Conservation (phyloP, 2,888 invertebrate genomes). For the Parasteatoda lunata region DNA sequence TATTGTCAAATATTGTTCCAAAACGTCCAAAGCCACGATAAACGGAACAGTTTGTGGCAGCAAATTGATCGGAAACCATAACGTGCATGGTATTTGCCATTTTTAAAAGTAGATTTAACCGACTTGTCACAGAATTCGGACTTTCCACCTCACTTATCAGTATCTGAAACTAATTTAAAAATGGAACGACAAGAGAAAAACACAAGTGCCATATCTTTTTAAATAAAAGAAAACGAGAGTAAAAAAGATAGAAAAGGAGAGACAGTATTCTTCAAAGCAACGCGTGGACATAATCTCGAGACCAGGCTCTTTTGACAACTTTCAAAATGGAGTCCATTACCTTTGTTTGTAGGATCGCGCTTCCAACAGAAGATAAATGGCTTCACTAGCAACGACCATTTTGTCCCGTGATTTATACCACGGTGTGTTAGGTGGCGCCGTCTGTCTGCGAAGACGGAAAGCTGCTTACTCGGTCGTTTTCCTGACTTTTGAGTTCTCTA, state of each 20-base stretch:
- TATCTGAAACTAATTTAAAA: constrained; percentile 1
- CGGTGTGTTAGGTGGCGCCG: constrained; percentile 57
- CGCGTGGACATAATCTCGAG: constrained; percentile 10
- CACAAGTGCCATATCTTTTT: neutral
- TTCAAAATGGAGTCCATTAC: constrained; percentile 58
- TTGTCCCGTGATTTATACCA: constrained; percentile 48
- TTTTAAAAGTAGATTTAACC: neutral
- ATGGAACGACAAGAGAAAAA: neutral
- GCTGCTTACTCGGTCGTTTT: constrained; percentile 37
- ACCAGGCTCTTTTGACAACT: constrained; percentile 44
- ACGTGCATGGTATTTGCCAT: neutral
- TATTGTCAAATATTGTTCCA: no score
- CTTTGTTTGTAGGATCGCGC: constrained; percentile 35
- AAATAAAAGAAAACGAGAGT: neutral
- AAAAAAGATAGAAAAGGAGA: neutral
- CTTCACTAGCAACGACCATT: constrained; percentile 43
- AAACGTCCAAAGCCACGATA: no score
- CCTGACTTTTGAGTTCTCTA: constrained; percentile 22
- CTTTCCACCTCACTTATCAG: neutral
- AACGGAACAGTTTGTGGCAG: neutral
- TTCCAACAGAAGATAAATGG: constrained; percentile 45
- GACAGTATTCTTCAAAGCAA: constrained; percentile 15
- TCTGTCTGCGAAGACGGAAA: constrained; percentile 36
- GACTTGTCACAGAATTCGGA: neutral
- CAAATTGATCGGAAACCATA: neutral